A percentile compares a stretch with the other conserved stretches of the same genome.
Conservation (phyloP, 2,888 invertebrate genomes). For the Pandemis corylana region DNA sequence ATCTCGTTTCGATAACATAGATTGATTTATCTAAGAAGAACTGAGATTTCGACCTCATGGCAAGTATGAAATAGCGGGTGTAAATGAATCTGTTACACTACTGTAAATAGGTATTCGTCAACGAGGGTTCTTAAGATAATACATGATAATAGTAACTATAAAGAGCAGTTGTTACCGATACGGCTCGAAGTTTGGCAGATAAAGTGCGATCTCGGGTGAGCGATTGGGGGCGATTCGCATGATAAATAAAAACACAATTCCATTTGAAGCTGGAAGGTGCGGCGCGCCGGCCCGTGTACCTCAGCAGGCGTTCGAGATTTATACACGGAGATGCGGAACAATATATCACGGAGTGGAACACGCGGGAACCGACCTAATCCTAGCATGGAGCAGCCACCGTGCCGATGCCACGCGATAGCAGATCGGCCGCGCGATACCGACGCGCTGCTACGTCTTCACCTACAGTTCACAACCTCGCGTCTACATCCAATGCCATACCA, state of each 20-base stretch:
- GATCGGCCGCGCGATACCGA: constrained; percentile 73
- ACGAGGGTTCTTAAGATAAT: constrained; percentile 20
- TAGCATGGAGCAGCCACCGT: constrained; percentile 79
- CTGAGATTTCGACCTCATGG: constrained; percentile 37
- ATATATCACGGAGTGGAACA: constrained; percentile 80
- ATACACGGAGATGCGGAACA: constrained; percentile 82
- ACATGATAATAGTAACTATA: constrained; percentile 54
- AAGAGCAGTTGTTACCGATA: constrained; percentile 63
- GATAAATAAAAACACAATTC: constrained; percentile 85
- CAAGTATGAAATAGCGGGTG: constrained; percentile 35
- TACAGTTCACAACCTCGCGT: constrained; percentile 53
- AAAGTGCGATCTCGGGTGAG: constrained; percentile 81
- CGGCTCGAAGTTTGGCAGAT: constrained; percentile 77
- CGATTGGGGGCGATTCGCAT: constrained; percentile 82
- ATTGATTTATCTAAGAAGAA: constrained; percentile 39
- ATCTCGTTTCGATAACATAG: constrained; percentile 32
- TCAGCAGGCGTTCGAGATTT: constrained; percentile 85
- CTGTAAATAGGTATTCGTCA: constrained; percentile 11
- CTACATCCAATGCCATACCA: constrained; percentile 46
- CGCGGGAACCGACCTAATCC: constrained; percentile 84
- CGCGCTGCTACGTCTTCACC: constrained; percentile 46
- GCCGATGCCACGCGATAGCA: constrained; percentile 77
- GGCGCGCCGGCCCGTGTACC: constrained; percentile 82
- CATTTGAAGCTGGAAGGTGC: constrained; percentile 80
- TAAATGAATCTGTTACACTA: constrained; percentile 8